Evolutionary conservation across 2,888 invertebrate species (phyloP), one percentile per base, ranked within the genome.

Genomic region (Andrena bicolor): DNA sequence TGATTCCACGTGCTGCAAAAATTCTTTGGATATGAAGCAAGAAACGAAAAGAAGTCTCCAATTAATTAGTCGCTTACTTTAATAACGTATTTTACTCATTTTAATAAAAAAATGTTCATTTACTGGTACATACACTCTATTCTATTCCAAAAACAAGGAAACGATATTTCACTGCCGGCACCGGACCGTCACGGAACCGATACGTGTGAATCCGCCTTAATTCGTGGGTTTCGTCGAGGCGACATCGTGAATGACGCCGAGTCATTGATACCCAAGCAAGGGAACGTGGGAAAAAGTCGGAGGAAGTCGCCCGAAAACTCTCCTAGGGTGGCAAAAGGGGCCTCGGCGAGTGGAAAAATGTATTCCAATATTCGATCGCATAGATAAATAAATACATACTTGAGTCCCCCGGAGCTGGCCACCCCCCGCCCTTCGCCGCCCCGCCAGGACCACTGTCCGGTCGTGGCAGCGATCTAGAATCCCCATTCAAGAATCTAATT

Each of bases 401-500:
- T 83, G 79, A 82, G 78, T 85, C 86, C 80, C 80, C 65, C 76
- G 76, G 75, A 64, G 69, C 74, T 16, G 72, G 74, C 66, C 72
- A 76, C 76, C 70, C 75, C 79, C 84, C 56, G 82, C 80, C 77
- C 35, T 56, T 63, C 51, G 61, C 28, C 30, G 70, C 32, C 35
- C 70, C 20, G 66, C 16, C 70, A 63, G 66, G 41, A 28, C 28
- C 20, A 30, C 66, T 82, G 74, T 68, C 63, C 83, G 80, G 76
- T 81, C 82, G 65, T 76, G 71, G 72, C 77, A 66, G 60, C 85
- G 83, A 86, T 88, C 87, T 79, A 85, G 85, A 85, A 88, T 87
- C 88, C 90, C 87, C 86, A 91, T 92, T 92, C 90, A 90, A 88
- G 91, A 90, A 91, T 92, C 93, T 92, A 93, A 93, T 93, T 93